Base-by-base conservation (phyloP, 2,888 invertebrate species). In the Zygogramma bicolorata region DNA sequence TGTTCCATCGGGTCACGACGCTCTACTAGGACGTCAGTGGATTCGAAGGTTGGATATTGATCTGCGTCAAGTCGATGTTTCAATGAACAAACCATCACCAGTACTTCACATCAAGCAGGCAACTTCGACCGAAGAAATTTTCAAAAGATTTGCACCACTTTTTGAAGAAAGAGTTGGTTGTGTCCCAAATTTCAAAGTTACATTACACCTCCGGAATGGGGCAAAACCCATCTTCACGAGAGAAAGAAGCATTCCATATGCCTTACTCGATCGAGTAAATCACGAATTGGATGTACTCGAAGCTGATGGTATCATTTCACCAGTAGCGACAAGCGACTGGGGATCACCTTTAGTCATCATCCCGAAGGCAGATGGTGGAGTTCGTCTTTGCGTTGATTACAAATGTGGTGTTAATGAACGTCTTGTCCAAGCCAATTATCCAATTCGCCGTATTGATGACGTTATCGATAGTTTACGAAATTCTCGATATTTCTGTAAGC, bases 401-500 rank as follows among this genome's bases (percentile, higher is more conserved):
- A 81, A 80, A 68, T 58, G 67, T 20, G 75, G 76, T 8, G 77
- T 81, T 7, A 81, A 81, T 60, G 57, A 74, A 61, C 65, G 70
- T 58, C 53, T 83, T 60, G n/a, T 77, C 2, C 27, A 62, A 6
- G 76, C 76, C 58, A 73, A 80, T 40, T 75, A 75, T 58, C 57
- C 57, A 31, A 57, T 49, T 8, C 53, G 22, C 29, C 65, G 57
- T 15, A 57, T 31, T 71, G 74, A 80, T 10, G 77, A 79, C 49
- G 72, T 81, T 20, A 57, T 80, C n/a, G 76, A 78, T 34, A 79
- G 70, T 13, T 62, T 82, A 7, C 59, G 72, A 34, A 73, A 77
- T 61, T 76, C 78, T 3, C 73, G 65, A 65, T 81, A 73, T 57
- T 81, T 80, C 63, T 83, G 82, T 65, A 59, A 73, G 61, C 62